These are phyloP conservation scores for Corythornis cristatus DNA, from an alignment of 2,113 vertebrate genomes.

Conservation along the genomic window DNA sequence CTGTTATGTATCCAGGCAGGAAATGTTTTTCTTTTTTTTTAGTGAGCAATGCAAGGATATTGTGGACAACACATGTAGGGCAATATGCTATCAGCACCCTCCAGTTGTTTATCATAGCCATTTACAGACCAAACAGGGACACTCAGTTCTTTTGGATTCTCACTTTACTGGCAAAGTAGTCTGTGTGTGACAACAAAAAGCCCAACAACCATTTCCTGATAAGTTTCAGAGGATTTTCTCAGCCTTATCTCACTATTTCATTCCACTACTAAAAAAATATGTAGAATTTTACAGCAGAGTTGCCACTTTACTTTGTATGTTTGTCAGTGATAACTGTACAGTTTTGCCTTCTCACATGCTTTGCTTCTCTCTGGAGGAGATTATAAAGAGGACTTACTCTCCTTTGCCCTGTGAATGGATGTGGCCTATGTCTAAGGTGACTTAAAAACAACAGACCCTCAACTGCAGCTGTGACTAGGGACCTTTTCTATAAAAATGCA, in stretches of 20 bases:
- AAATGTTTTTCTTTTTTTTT: constrained; percentile 77
- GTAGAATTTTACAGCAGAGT: not conserved
- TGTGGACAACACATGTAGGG: constrained; percentile 32
- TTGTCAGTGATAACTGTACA: not conserved
- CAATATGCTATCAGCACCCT: constrained; percentile 65
- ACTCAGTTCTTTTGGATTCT: constrained; percentile 48
- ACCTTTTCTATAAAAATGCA: not conserved
- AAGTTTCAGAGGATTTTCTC: constrained; percentile 27
- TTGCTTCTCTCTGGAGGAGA: not conserved
- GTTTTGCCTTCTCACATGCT: not conserved
- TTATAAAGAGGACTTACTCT: not conserved
- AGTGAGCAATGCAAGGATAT: constrained; percentile 63
- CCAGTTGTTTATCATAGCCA: constrained; percentile 71
- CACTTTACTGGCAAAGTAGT: not conserved
- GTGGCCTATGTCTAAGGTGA: not conserved
- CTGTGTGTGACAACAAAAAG: constrained; percentile 37
- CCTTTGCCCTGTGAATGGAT: not conserved
- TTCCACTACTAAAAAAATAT: constrained; percentile 30
- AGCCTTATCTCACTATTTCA: constrained; percentile 56
- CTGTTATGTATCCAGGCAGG: constrained; percentile 73
- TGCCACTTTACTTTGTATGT: not conserved
- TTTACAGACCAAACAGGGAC: constrained; percentile 51
- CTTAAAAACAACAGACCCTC: constrained; percentile 39
- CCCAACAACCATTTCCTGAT: not conserved
- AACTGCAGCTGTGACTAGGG: not conserved